Conservation (phyloP, 2,797 vertebrate genomes). For the Enteromius radiatus region DNA sequence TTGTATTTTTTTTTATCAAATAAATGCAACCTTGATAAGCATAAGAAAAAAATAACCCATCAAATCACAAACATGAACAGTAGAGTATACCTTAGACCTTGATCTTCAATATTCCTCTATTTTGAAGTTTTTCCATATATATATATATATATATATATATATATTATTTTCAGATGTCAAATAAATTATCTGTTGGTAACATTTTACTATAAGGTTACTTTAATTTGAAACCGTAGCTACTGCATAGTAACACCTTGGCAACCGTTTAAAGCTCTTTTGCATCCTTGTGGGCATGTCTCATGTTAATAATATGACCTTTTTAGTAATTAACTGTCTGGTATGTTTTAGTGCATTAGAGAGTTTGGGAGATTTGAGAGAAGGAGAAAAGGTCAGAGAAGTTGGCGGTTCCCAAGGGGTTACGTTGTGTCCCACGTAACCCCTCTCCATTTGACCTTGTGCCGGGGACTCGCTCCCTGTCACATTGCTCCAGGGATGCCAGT, state of each 20-base stretch:
- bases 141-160: too few species aligned
- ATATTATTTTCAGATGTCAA: background rate
- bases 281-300: background rate
- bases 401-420: background rate
- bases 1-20: background rate
- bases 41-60: background rate
- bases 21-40: background rate
- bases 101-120: background rate
- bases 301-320: background rate
- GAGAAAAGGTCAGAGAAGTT: background rate
- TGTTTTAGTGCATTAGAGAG: background rate
- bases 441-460: conserved; percentile 16
- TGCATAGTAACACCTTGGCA: background rate
- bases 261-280: background rate
- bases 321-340: background rate
- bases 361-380: background rate
- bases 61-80: background rate
- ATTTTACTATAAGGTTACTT: background rate
- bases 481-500: background rate
- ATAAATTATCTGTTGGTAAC: background rate
- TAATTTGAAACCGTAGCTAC: background rate
- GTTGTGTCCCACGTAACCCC: background rate
- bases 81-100: background rate
- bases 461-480: background rate
- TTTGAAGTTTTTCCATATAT: background rate